phyloP scores from a whole-genome alignment of 2,113 vertebrate species.

The Aepyceros melampus region DNA sequence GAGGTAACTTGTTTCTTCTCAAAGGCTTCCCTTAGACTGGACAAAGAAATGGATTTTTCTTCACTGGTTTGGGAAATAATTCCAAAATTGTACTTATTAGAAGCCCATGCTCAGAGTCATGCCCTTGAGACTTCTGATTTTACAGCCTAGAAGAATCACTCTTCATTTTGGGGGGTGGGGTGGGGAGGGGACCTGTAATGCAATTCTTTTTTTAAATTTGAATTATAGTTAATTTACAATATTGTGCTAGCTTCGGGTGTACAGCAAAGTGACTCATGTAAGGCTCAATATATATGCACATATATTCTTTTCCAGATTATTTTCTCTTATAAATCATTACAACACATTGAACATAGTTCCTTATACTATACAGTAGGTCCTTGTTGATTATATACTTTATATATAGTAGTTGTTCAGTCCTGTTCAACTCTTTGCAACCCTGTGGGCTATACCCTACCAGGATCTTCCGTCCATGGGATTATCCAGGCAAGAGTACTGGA shows the following conservation, averaged over 20 bases:
- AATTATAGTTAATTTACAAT: not conserved
- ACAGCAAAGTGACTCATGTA: not conserved
- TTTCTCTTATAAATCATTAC: not conserved
- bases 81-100: not conserved
- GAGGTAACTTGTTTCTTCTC: not conserved
- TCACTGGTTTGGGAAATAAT: not conserved
- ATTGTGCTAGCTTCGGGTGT: not conserved
- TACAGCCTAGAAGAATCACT: not conserved
- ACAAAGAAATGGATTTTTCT: not conserved
- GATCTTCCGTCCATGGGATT: not conserved
- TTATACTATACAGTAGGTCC: not conserved
- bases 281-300: not conserved
- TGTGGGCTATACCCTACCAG: not conserved
- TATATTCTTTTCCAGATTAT: not conserved
- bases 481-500: not conserved
- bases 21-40: not conserved
- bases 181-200: not conserved
- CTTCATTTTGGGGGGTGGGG: not conserved
- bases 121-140: not conserved
- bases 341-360: not conserved
- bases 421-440: not conserved
- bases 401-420: not conserved
- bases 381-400: not conserved
- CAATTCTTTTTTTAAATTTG: not conserved
- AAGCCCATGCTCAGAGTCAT: not conserved